phyloP scores from a whole-genome alignment of 1,140 invertebrate species.

The Oreohelix idahoensis region DNA sequence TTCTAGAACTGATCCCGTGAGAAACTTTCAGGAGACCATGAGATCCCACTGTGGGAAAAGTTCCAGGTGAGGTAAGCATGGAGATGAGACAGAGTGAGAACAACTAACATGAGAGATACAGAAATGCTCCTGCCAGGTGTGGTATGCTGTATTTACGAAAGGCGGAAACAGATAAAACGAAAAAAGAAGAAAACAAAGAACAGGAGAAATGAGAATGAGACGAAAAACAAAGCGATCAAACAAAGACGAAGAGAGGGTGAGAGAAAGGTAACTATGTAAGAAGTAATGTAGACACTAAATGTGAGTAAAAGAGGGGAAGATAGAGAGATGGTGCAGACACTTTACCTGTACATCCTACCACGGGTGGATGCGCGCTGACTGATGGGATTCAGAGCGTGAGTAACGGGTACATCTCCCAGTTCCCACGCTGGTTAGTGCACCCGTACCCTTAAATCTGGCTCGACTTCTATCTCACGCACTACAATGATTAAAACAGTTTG shows the following conservation, averaged over 20 bases:
- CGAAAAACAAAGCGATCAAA: too few relatives aligned
- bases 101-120: not conserved
- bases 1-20: not conserved
- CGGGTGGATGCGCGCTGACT: not conserved
- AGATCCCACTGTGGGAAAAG: not conserved
- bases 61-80: slow-evolving; percentile 1
- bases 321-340: too few relatives aligned
- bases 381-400: not conserved
- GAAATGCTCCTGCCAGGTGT: not conserved
- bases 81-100: not conserved
- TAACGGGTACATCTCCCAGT: not conserved
- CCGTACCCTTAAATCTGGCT: not conserved
- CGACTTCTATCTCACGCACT: not conserved
- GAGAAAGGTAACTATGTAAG: too few relatives aligned
- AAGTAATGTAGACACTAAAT: too few relatives aligned
- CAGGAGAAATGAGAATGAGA: too few relatives aligned
- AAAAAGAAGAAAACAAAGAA: too few relatives aligned
- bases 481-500: too few relatives aligned
- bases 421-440: not conserved
- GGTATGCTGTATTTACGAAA: not conserved
- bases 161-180: too few relatives aligned
- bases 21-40: not conserved
- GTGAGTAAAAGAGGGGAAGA: too few relatives aligned
- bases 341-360: too few relatives aligned
- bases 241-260: too few relatives aligned